Evolutionary conservation across 2,113 vertebrate species (phyloP).

Genomic region (Gymnobelideus leadbeateri): DNA sequence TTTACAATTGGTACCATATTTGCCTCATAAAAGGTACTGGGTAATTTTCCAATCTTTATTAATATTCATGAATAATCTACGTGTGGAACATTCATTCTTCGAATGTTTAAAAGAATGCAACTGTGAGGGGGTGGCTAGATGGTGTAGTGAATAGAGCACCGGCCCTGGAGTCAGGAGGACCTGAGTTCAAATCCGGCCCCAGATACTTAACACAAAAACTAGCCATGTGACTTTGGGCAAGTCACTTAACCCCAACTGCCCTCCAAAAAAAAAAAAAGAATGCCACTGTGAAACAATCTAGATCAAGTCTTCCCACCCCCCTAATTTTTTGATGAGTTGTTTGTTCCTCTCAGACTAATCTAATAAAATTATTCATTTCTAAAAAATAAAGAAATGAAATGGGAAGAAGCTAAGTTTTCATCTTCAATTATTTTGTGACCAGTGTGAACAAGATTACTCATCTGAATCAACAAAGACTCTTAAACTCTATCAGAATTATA

Average conservation of each 20-base stretch:
- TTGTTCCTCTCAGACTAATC: background rate
- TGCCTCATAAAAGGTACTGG: background rate
- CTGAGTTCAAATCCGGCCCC: too few relatives aligned
- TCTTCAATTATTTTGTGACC: background rate
- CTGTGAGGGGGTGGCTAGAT: too few relatives aligned
- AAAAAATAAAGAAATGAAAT: background rate
- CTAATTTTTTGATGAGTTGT: background rate
- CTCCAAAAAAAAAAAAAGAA: background rate
- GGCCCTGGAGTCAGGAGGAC: too few relatives aligned
- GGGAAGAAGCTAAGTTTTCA: background rate
- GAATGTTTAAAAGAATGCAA: background rate
- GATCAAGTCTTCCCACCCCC: background rate
- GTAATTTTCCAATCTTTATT: background rate
- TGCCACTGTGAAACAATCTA: background rate
- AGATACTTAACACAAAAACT: too few relatives aligned
- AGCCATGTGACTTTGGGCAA: too few relatives aligned
- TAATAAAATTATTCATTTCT: background rate
- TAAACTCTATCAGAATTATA: background rate
- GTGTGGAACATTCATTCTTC: background rate
- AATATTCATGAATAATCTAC: background rate
- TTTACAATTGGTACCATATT: background rate
- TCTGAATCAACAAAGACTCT: background rate
- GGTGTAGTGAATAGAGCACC: too few relatives aligned
- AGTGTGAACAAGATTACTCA: background rate
- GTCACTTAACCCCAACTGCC: too few relatives aligned